Conservation (phyloP, 2,113 vertebrate species). For the Plecturocebus donacophilus region DNA sequence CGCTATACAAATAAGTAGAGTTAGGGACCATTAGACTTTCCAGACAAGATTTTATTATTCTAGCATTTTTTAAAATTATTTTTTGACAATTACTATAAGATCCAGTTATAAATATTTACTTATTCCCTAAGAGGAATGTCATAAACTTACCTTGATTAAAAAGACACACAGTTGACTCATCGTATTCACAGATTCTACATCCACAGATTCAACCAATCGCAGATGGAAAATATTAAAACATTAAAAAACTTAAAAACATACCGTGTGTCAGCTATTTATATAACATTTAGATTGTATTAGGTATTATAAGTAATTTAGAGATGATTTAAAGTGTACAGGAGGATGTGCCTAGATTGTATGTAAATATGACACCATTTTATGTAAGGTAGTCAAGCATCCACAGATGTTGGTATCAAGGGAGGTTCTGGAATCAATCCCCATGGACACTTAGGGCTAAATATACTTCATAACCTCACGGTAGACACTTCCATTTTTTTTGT, state of each 20-base stretch:
- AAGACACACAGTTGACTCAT: not conserved
- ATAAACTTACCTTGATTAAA: not conserved
- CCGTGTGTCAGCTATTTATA: not conserved
- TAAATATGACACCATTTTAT: not conserved
- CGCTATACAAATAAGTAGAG: not conserved
- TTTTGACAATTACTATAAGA: not conserved
- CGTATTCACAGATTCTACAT: not conserved
- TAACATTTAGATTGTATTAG: not conserved
- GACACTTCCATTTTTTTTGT: not conserved
- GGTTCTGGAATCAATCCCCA: not conserved
- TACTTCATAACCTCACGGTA: not conserved
- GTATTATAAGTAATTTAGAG: not conserved
- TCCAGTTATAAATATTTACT: not conserved
- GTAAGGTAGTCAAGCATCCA: not conserved
- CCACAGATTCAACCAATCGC: not conserved
- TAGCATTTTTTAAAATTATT: not conserved
- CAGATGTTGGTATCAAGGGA: not conserved
- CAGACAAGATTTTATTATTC: not conserved
- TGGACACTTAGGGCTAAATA: not conserved
- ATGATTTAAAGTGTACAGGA: not conserved
- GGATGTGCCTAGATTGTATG: not conserved
- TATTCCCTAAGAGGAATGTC: not conserved
- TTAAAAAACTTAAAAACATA: not conserved
- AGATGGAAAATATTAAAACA: not conserved
- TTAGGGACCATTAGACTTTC: not conserved